Conservation (phyloP, 1,140 invertebrate genomes). For the Euborellia annulipes region DNA sequence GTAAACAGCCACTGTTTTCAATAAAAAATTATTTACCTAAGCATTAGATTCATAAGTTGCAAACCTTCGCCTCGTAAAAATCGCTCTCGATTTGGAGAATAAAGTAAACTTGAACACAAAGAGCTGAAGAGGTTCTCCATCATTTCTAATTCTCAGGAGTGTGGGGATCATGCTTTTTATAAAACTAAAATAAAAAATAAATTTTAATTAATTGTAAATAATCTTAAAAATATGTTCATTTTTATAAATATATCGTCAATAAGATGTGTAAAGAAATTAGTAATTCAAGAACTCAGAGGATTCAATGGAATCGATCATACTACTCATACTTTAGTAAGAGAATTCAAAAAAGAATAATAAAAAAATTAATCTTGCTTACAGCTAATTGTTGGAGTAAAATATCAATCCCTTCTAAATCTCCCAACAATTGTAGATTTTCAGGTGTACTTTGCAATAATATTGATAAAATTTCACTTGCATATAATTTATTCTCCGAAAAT, state of each 20-base stretch:
- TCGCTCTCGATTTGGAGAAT: slow-evolving; percentile 68
- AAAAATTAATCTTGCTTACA: slow-evolving; percentile 35
- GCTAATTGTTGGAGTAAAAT: slow-evolving; percentile 88
- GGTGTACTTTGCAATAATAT: slow-evolving; percentile 84
- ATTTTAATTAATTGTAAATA: not conserved
- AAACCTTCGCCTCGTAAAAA: slow-evolving; percentile 91
- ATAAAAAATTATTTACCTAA: slow-evolving; percentile 42
- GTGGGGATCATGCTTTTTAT: slow-evolving; percentile 86
- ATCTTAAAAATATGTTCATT: too few species aligned
- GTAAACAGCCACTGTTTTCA: too few species aligned
- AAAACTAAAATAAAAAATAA: slow-evolving; percentile 43
- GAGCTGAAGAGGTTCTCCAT: slow-evolving; percentile 98
- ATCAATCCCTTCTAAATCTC: slow-evolving; percentile 91
- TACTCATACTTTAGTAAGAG: too few species aligned
- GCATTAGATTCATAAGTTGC: slow-evolving; percentile 93
- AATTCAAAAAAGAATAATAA: too few species aligned
- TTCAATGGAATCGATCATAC: too few species aligned
- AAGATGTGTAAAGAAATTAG: too few species aligned
- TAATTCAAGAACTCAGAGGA: too few species aligned
- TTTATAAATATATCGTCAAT: too few species aligned
- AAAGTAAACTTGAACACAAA: slow-evolving; percentile 85
- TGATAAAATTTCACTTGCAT: slow-evolving; percentile 89
- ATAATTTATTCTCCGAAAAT: slow-evolving; percentile 93
- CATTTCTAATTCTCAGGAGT: slow-evolving; percentile 88
- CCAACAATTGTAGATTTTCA: slow-evolving; percentile 67